Evolutionary conservation across 2,113 vertebrate genomes (phyloP).

Genomic region (Callorhinus ursinus): DNA sequence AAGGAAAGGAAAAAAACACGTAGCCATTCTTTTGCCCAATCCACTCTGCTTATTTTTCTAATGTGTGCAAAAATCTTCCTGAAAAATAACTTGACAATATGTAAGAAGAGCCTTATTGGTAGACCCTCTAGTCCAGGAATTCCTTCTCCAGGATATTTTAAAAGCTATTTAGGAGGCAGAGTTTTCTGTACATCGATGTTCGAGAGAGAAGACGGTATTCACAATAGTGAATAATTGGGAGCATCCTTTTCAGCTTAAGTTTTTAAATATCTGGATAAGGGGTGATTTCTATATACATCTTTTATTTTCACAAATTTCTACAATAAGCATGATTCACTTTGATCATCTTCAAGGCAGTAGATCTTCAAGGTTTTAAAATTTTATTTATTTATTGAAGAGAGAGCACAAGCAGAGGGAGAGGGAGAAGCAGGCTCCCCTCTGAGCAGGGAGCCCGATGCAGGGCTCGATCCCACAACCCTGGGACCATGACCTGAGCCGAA

Average conservation of each 20-base stretch:
- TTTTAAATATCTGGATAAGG: not conserved
- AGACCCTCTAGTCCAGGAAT: not conserved
- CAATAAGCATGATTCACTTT: not conserved
- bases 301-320: not conserved
- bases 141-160: not conserved
- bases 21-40: not conserved
- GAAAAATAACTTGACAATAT: not conserved
- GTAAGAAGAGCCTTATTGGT: not conserved
- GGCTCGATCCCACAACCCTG: not conserved
- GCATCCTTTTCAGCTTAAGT: not conserved
- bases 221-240: not conserved
- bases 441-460: not conserved
- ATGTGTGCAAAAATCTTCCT: not conserved
- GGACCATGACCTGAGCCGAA: not conserved
- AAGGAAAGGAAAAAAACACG: not conserved
- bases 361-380: not conserved
- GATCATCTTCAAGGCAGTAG: not conserved
- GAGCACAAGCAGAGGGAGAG: not conserved
- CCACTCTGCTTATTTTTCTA: not conserved
- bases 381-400: not conserved
- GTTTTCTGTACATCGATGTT: not conserved
- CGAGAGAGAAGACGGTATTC: not conserved
- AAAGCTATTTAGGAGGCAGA: not conserved
- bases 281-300: not conserved
- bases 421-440: not conserved